phyloP scores from a whole-genome alignment of 2,797 vertebrate species.

The Lycodopsis pacificus region DNA sequence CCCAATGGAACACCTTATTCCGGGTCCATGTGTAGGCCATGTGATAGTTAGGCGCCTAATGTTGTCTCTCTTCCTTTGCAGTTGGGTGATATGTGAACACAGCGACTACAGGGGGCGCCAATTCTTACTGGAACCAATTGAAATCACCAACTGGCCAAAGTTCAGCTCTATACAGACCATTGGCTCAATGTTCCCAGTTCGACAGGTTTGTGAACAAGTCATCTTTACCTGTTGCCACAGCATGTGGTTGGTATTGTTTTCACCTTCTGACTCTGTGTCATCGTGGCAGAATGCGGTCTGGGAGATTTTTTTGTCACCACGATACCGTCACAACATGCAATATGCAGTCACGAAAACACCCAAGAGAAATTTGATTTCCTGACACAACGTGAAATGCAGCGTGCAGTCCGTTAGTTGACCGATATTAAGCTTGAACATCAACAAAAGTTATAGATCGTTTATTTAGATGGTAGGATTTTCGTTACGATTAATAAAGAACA shows the following conservation, averaged over 20 bases:
- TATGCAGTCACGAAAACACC: too few relatives aligned
- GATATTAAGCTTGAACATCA: neutral
- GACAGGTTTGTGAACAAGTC: slow-evolving; percentile 83
- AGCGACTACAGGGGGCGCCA: slow-evolving; percentile 95
- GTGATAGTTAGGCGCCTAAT: neutral
- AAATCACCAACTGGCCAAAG: slow-evolving; percentile 95
- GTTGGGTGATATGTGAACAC: slow-evolving; percentile 96
- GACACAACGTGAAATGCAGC: neutral
- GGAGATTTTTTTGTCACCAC: neutral
- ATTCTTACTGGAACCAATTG: slow-evolving; percentile 89
- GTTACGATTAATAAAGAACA: neutral
- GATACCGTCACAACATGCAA: neutral
- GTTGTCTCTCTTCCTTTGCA: slow-evolving; percentile 52
- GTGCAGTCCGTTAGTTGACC: neutral
- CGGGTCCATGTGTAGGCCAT: neutral
- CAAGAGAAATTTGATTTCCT: neutral
- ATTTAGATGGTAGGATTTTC: neutral
- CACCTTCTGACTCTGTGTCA: neutral
- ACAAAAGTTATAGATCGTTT: neutral
- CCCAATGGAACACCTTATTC: neutral
- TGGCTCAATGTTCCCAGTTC: slow-evolving; percentile 92
- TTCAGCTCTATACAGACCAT: slow-evolving; percentile 90
- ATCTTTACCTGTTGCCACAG: neutral
- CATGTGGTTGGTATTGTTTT: neutral
- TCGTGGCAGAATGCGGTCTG: neutral